Evolutionary conservation across 2,113 vertebrate genomes (phyloP).

Genomic region (Maccullochella peelii): DNA sequence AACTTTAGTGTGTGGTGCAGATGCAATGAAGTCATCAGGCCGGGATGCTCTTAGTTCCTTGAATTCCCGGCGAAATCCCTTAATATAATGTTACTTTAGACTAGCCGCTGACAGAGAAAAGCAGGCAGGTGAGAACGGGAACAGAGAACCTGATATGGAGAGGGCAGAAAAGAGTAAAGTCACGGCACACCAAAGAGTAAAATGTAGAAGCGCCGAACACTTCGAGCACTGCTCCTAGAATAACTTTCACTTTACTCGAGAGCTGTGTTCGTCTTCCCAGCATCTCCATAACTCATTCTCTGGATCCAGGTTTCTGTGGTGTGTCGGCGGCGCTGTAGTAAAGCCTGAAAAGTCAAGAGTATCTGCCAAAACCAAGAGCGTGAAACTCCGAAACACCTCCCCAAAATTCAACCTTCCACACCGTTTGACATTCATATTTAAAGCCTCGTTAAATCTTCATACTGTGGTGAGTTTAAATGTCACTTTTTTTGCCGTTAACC

Average conservation of each 20-base stretch:
- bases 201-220: too few relatives aligned
- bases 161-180: too few relatives aligned
- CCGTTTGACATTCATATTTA: background rate
- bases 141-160: too few relatives aligned
- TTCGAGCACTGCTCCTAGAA: too few relatives aligned
- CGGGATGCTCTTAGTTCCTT: too few relatives aligned
- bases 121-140: too few relatives aligned
- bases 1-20: too few relatives aligned
- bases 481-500: background rate
- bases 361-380: background rate
- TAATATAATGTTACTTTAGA: too few relatives aligned
- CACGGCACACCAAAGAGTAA: too few relatives aligned
- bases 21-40: too few relatives aligned
- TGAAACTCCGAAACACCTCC: background rate
- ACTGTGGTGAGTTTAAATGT: conserved; percentile 25
- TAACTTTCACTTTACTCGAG: background rate
- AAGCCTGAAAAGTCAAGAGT: conserved; percentile 23
- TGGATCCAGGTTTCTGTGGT: background rate
- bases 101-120: too few relatives aligned
- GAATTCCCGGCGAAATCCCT: too few relatives aligned
- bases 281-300: background rate
- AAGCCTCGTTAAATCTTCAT: conserved; percentile 18
- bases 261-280: background rate
- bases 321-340: background rate
- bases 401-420: background rate